Evolutionary conservation across 2,113 vertebrate species (phyloP), one percentile per base, ranked within the genome.

Genomic region (Leucosticte australis): DNA sequence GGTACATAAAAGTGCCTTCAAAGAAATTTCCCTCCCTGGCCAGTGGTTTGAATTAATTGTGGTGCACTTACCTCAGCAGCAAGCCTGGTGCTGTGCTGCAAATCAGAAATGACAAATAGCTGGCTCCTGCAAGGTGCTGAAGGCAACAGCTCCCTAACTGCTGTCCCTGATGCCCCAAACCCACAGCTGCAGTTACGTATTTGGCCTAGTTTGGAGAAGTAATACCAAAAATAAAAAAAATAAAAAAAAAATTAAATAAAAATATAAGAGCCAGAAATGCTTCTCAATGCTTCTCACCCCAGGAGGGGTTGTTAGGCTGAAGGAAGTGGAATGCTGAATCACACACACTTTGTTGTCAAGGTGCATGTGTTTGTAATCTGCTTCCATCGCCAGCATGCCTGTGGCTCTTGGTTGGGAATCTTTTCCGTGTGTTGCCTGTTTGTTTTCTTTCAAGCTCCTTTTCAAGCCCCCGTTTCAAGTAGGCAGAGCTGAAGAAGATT

Each of bases 331-430:
- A 87, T 88, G 90, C 89, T 96, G 85, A 93, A 89, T 68, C 83
- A 14, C 76, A 68, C 52, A 59, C 88, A 93, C 73, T 92, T 87
- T 78, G 85, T 87, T 62, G 86, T 94, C 93, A 60, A 94, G 90
- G 90, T 89, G 95, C 93, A 96, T 97, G 95, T 87, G 8, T 93
- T 57, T 3, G 88, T 90, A 65, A 95, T 41, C 95, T 79, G 94
- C 90, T 96, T 97, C 57, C 80, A 90, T 92, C 1, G 21, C 93
- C 93, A 92, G 96, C 93, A 95, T 96, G 95, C 94, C 94, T 73
- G 88, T 96, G 93, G 76, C 90, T 96, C 94, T 83, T 75, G 37
- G 87, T 92, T 78, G 94, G 92, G 94, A 93, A 75, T 76, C 77
- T 95, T 94, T 82, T 56, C 85, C n/a, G 8, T 95, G 86, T 89